Evolutionary conservation across 2,888 invertebrate species (phyloP).

Genomic region (Drosophila gaucha): DNA sequence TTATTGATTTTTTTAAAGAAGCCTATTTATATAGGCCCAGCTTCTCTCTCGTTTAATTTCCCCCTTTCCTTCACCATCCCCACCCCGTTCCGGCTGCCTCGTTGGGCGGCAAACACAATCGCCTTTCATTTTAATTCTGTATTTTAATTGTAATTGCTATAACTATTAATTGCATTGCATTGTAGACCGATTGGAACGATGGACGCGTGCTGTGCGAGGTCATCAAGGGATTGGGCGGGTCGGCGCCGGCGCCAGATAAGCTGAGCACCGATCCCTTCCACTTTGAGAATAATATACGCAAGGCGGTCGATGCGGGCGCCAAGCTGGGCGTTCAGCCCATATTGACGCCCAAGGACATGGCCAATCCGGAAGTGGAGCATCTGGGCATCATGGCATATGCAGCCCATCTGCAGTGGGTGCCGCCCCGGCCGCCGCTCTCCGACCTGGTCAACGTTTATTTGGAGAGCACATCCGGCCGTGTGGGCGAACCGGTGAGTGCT

Average conservation of each 20-base stretch:
- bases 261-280: conserved; percentile 90
- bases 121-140: conserved; percentile 7
- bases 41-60: background rate
- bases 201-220: conserved; percentile 95
- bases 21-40: background rate
- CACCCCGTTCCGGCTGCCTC: background rate
- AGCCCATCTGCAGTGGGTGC: conserved; percentile 95
- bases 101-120: conserved; percentile 1
- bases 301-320: conserved; percentile 90
- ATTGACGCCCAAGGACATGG: conserved; percentile 96
- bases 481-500: conserved; percentile 91
- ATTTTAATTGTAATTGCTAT: conserved; percentile 12
- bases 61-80: background rate
- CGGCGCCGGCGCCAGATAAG: conserved; percentile 92
- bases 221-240: conserved; percentile 95
- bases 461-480: conserved; percentile 93
- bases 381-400: conserved; percentile 99
- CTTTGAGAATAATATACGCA: conserved; percentile 93
- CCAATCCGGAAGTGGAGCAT: conserved; percentile 97
- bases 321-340: conserved; percentile 93
- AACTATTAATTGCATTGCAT: conserved; percentile 73
- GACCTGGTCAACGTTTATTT: conserved; percentile 92
- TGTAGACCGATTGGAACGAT: conserved; percentile 98
- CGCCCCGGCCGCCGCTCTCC: conserved; percentile 92
- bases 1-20: conserved; percentile 2